phyloP scores from a whole-genome alignment of 2,888 invertebrate genomes.

The Phymatocera aterrima region DNA sequence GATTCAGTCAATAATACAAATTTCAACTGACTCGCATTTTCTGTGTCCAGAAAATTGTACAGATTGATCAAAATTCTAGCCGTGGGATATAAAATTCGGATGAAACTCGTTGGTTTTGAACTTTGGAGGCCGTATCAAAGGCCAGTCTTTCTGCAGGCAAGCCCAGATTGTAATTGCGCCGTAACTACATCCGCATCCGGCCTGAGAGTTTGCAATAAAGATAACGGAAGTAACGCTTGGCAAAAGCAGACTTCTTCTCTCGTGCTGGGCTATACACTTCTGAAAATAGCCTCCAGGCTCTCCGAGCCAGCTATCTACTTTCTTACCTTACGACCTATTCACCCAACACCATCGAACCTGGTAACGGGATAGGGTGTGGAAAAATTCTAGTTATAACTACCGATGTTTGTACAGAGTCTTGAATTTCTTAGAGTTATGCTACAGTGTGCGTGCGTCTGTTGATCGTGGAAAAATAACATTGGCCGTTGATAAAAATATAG shows the following conservation, averaged over 20 bases:
- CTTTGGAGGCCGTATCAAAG: background rate
- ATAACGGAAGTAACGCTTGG: constrained; percentile 62
- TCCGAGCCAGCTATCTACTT: background rate
- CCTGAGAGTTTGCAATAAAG: constrained; percentile 56
- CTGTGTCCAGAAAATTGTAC: background rate
- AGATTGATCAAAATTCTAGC: no score
- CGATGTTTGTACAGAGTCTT: background rate
- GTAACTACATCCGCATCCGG: constrained; percentile 54
- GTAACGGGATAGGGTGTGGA: background rate
- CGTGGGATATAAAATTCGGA: no score
- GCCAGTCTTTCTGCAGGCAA: constrained; percentile 23
- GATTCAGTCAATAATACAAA: background rate
- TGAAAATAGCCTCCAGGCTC: constrained; percentile 23
- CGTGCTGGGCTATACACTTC: background rate
- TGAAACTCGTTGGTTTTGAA: background rate
- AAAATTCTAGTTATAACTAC: background rate
- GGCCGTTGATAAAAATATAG: background rate
- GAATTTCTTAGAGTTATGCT: background rate
- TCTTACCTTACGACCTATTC: background rate
- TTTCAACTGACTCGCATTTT: background rate
- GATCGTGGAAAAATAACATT: background rate
- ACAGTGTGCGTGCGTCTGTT: background rate
- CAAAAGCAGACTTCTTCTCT: constrained; percentile 57
- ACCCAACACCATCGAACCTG: background rate
- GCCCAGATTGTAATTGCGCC: constrained; percentile 34